Evolutionary conservation across 2,113 vertebrate species (phyloP).

Genomic region (Clinocottus analis): DNA sequence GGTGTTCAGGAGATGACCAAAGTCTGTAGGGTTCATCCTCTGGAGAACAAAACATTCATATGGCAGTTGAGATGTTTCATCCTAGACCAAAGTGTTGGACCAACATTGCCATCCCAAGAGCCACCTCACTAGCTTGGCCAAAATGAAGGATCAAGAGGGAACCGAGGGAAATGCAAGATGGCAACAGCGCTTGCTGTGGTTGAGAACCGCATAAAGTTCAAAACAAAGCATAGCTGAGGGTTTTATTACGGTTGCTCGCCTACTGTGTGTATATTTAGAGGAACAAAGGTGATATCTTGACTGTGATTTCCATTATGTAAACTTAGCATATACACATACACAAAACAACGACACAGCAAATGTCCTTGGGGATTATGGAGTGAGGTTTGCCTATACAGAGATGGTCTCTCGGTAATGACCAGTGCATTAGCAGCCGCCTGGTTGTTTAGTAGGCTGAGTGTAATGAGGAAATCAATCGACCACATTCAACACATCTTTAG

Average conservation of each 20-base stretch:
- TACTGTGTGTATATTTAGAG: background rate
- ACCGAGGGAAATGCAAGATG: too few species aligned
- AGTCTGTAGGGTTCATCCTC: background rate
- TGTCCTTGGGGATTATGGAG: conserved; percentile 39
- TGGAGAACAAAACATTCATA: too few species aligned
- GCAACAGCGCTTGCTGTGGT: too few species aligned
- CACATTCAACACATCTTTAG: conserved; percentile 69
- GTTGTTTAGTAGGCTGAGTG: conserved; percentile 81
- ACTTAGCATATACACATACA: background rate
- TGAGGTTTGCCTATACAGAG: conserved; percentile 43
- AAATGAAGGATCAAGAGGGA: too few species aligned
- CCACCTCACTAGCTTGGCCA: background rate
- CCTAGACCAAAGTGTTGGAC: background rate
- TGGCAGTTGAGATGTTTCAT: background rate
- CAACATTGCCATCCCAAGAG: background rate
- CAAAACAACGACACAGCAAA: conserved; percentile 11
- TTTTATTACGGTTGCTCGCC: background rate
- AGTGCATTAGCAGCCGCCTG: conserved; percentile 81
- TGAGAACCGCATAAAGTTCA: background rate
- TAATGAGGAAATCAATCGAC: conserved; percentile 84
- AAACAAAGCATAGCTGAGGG: background rate
- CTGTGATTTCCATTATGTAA: too few species aligned
- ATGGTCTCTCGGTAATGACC: conserved; percentile 74
- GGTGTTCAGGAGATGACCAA: background rate
- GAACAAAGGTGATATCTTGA: too few species aligned